Evolutionary conservation across 1,140 invertebrate genomes (phyloP), one percentile per base, ranked within the genome.

Genomic region (Halictus rubicundus): DNA sequence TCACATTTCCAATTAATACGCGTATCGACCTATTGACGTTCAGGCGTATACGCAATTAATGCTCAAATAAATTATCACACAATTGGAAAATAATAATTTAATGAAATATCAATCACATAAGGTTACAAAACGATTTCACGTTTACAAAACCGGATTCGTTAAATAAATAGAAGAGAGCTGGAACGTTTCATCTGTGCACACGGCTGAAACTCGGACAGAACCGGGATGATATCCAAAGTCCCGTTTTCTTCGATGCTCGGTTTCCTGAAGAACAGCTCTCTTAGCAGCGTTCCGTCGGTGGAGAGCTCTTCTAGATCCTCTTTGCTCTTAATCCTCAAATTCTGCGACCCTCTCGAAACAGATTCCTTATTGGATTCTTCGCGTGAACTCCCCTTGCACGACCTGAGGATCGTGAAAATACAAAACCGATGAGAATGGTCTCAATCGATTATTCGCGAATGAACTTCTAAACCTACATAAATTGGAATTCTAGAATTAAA

Each of bases 191-290:
- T 46, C 60, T 74, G 63, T 21, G 27, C 8, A 5, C 42, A 25
- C 2, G 37, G 46, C 10, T 46, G 10, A 3, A 46, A 14, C 7
- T 71, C 70, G 4, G 82, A 66, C 3, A 83, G 46, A n/a, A 65
- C 42, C 5, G 69, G 84, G 3, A 57, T 81, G 12, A 81, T 39
- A 57, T 77, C 66, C 63, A 83, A 25, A 1, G 65, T 71, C 69
- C 87, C 87, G 37, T 66, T 82, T 57, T 89, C 88, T n/a, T 61
- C 66, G 19, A 86, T 14, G n/a, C 72, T 88, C 46, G 84, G 82
- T 49, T 61, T 70, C 65, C 84, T 90, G 57, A 89, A 90, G 76
- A 89, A 89, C 19, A 90, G 49, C n/a, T 88, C 87, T 3, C 88
- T 79, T 23, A 89, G 60, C 10, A 90, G 69, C 14, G 83, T 85